Conservation (phyloP, 2,113 vertebrate genomes). For the Amphiprion ocellaris region DNA sequence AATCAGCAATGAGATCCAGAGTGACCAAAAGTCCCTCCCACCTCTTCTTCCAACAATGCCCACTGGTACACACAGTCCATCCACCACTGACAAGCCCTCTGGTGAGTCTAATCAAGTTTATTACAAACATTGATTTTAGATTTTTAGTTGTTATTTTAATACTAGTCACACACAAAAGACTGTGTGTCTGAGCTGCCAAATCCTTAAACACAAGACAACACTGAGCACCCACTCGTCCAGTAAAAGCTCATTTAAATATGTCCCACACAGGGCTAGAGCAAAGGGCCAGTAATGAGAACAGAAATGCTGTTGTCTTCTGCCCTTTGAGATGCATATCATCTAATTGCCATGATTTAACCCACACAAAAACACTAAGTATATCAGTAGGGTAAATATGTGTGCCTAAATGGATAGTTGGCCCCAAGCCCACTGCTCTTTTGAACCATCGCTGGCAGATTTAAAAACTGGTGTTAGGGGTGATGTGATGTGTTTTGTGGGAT, state of each 20-base stretch:
- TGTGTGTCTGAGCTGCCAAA: slow-evolving; percentile 25
- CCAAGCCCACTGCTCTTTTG: slow-evolving; percentile 14
- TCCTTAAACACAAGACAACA: slow-evolving; percentile 54
- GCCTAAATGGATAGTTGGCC: slow-evolving; percentile 41
- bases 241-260: slow-evolving; percentile 45
- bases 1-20: slow-evolving; percentile 98
- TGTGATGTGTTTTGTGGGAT: slow-evolving; percentile 24
- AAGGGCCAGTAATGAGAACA: slow-evolving; percentile 58
- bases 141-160: slow-evolving; percentile 9
- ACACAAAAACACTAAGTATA: slow-evolving; percentile 55
- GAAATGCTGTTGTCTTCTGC: slow-evolving; percentile 58
- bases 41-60: slow-evolving; percentile 93
- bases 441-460: slow-evolving; percentile 42
- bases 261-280: slow-evolving; percentile 53
- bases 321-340: slow-evolving; percentile 73
- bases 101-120: slow-evolving; percentile 85
- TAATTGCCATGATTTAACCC: slow-evolving; percentile 47
- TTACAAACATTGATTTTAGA: slow-evolving; percentile 2
- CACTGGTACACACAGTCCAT: slow-evolving; percentile 90
- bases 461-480: slow-evolving; percentile 19
- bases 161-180: slow-evolving; percentile 36
- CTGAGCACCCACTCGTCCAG: slow-evolving; percentile 48
- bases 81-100: slow-evolving; percentile 93
- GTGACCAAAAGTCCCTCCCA: slow-evolving; percentile 92
- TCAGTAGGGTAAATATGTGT: slow-evolving; percentile 36